Conservation (phyloP, 2,113 vertebrate species). For the Microcebus lehilahytsara region DNA sequence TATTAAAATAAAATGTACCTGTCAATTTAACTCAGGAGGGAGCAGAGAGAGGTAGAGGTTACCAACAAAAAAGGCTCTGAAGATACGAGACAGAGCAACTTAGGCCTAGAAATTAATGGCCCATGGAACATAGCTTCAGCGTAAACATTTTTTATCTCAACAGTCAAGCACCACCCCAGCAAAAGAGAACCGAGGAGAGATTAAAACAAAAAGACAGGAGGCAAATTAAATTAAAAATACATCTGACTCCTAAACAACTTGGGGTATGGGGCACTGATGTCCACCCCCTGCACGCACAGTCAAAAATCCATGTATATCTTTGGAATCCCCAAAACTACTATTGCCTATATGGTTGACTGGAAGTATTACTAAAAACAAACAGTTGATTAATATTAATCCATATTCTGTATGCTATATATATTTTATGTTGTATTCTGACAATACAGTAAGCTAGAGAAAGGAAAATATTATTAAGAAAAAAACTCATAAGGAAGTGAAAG, state of each 20-base stretch:
- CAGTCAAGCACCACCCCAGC: background rate
- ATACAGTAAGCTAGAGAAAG: background rate
- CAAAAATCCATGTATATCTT: background rate
- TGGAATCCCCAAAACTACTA: background rate
- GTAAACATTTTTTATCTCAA: background rate
- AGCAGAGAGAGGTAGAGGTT: background rate
- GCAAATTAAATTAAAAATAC: background rate
- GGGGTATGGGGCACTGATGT: background rate
- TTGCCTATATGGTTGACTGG: background rate
- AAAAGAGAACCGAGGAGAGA: background rate
- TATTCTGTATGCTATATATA: background rate
- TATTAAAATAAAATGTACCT: slow-evolving; percentile 59
- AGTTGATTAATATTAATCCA: background rate
- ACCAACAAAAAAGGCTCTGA: slow-evolving; percentile 13
- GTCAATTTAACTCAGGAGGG: background rate
- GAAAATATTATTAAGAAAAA: background rate
- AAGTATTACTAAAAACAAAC: background rate
- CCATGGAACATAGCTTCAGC: background rate
- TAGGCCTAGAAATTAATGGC: background rate
- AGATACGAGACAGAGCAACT: background rate
- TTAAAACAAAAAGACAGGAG: background rate
- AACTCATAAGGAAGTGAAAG: background rate
- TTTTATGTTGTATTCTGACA: background rate
- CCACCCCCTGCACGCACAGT: background rate
- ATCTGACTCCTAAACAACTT: background rate